These are phyloP conservation scores for Entomobrya multifasciata DNA, from an alignment of 2,888 invertebrate species.

Conservation along the genomic window DNA sequence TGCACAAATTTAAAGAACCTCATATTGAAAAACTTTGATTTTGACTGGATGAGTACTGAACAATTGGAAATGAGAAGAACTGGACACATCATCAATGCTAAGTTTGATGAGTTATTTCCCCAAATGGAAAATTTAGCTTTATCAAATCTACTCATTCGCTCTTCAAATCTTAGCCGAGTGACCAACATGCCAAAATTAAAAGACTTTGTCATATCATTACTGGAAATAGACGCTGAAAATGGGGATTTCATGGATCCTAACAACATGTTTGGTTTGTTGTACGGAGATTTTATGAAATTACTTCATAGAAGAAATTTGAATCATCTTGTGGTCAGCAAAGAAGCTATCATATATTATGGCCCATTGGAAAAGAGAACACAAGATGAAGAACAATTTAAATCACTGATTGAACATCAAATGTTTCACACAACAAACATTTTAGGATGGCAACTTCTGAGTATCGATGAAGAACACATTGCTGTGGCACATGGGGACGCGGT, in stretches of 20 bases:
- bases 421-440: constrained; percentile 49
- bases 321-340: constrained; percentile 32
- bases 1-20: constrained; percentile 15
- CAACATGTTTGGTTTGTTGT: constrained; percentile 32
- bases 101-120: constrained; percentile 54
- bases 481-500: constrained; percentile 39
- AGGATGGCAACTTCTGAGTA: constrained; percentile 5
- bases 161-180: background rate
- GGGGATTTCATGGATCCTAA: background rate
- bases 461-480: constrained; percentile 52
- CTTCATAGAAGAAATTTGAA: constrained; percentile 27
- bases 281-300: constrained; percentile 18
- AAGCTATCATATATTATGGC: constrained; percentile 15
- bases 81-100: constrained; percentile 41
- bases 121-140: constrained; percentile 35
- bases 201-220: background rate
- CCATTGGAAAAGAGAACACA: background rate
- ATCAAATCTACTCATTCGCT: constrained; percentile 43
- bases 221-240: constrained; percentile 15
- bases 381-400: background rate
- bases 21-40: constrained; percentile 42
- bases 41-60: background rate
- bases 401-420: constrained; percentile 12
- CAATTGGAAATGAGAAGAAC: background rate
- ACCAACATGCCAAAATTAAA: background rate